Evolutionary conservation across 2,888 invertebrate species (phyloP).

Genomic region (Lasioglossum leucozonium): DNA sequence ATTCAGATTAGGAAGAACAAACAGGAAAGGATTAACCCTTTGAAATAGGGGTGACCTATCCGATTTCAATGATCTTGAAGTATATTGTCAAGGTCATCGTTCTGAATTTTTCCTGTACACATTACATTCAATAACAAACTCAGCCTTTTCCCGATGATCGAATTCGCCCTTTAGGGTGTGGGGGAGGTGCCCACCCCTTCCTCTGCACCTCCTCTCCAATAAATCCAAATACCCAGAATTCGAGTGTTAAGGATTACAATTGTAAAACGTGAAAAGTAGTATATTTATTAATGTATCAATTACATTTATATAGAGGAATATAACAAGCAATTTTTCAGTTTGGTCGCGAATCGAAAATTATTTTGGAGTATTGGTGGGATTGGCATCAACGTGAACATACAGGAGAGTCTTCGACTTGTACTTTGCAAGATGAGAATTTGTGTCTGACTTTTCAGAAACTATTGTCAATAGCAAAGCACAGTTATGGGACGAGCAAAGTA

Average conservation of each 20-base stretch:
- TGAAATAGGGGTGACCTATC: too few relatives aligned
- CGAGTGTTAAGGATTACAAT: too few relatives aligned
- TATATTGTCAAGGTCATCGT: background rate
- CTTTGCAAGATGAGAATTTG: constrained; percentile 75
- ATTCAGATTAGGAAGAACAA: background rate
- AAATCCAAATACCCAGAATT: too few relatives aligned
- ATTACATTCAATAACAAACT: too few relatives aligned
- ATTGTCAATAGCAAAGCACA: constrained; percentile 84
- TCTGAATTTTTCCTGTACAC: background rate
- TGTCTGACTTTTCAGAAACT: constrained; percentile 83
- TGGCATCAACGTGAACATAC: constrained; percentile 81
- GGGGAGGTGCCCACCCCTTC: too few relatives aligned
- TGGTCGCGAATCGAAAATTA: constrained; percentile 90
- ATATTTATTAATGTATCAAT: background rate
- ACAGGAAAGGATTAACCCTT: background rate
- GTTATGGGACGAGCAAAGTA: constrained; percentile 84
- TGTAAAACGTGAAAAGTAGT: background rate
- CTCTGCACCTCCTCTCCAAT: too few relatives aligned
- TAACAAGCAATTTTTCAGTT: constrained; percentile 85
- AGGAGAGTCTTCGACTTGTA: constrained; percentile 51
- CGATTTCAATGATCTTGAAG: too few relatives aligned
- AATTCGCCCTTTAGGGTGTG: too few relatives aligned
- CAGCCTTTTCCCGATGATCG: too few relatives aligned
- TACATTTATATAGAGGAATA: background rate
- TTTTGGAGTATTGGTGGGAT: constrained; percentile 93